These are phyloP conservation scores for Microchirus variegatus DNA, from an alignment of 2,797 vertebrate species.

Conservation along the genomic window DNA sequence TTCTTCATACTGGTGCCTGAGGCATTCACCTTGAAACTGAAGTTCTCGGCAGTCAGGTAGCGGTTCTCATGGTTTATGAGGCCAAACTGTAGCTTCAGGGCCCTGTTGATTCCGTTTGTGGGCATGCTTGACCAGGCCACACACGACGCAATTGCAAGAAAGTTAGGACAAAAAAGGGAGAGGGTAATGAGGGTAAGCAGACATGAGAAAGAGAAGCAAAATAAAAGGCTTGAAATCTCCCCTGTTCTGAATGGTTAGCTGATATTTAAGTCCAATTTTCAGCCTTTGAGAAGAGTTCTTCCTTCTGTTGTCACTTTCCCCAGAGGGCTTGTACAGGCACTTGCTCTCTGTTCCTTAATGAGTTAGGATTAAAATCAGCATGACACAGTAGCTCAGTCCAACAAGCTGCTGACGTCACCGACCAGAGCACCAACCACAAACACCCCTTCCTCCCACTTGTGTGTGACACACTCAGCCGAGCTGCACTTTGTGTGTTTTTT, in stretches of 20 bases:
- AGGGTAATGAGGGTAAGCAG: slow-evolving; percentile 43
- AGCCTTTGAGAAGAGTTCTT: slow-evolving; percentile 47
- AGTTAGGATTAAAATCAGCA: slow-evolving; percentile 84
- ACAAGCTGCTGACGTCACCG: slow-evolving; percentile 80
- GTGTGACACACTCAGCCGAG: slow-evolving; percentile 3
- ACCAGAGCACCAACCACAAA: slow-evolving; percentile 57
- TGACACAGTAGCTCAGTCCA: slow-evolving; percentile 80
- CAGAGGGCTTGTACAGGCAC: slow-evolving; percentile 61
- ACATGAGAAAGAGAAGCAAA: slow-evolving; percentile 50
- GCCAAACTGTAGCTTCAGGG: slow-evolving; percentile 95
- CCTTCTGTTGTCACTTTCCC: slow-evolving; percentile 60
- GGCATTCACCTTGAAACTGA: slow-evolving; percentile 96
- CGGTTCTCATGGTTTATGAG: slow-evolving; percentile 91
- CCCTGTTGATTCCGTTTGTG: slow-evolving; percentile 90
- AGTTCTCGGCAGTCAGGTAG: slow-evolving; percentile 94
- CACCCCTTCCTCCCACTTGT: slow-evolving; percentile 54
- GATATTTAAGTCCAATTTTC: slow-evolving; percentile 60
- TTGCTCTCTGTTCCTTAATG: slow-evolving; percentile 79
- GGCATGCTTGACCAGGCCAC: slow-evolving; percentile 83
- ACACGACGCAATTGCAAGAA: slow-evolving; percentile 26
- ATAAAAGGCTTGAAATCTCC: slow-evolving; percentile 38
- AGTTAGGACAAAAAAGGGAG: slow-evolving; percentile 43
- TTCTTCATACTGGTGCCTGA: slow-evolving; percentile 91
- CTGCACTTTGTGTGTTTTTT: slow-evolving; percentile 31
- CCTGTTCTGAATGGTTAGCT: slow-evolving; percentile 28